A percentile compares a stretch with the other conserved stretches of the same genome.
Conservation (phyloP, 2,797 vertebrate species). For the Leptatherina wallacei region DNA sequence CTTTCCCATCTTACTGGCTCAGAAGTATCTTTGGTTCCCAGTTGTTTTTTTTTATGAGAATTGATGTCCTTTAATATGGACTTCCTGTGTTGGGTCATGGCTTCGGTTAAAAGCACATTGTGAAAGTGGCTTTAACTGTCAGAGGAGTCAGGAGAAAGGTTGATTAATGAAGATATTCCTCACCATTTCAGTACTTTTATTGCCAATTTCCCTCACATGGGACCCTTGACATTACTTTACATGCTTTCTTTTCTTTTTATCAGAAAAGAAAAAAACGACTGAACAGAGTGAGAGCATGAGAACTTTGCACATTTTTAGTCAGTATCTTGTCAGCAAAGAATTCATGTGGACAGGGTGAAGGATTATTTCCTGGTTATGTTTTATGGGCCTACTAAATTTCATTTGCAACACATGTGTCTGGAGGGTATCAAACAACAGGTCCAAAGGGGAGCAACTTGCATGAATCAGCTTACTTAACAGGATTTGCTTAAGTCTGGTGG, state of each 20-base stretch:
- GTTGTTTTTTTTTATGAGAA: constrained; percentile 52
- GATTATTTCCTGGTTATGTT: constrained; percentile 55
- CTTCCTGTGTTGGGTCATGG: constrained; percentile 59
- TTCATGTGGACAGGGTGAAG: constrained; percentile 33
- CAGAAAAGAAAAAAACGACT: constrained; percentile 47
- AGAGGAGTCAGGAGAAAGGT: constrained; percentile 23
- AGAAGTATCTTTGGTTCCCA: constrained; percentile 29
- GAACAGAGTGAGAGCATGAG: constrained; percentile 41
- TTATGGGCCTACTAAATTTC: constrained; percentile 35
- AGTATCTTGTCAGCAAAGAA: constrained; percentile 20
- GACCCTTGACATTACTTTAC: constrained; percentile 63
- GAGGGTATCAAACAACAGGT: constrained; percentile 39
- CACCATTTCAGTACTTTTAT: constrained; percentile 26
- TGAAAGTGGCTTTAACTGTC: constrained; percentile 48
- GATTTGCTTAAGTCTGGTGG: constrained; percentile 27
- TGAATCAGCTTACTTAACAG: constrained; percentile 11
- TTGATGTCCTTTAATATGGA: constrained; percentile 40
- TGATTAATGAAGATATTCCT: constrained; percentile 52
- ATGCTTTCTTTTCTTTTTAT: constrained; percentile 19
- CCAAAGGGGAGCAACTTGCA: constrained; percentile 18
- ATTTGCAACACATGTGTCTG: constrained; percentile 45
- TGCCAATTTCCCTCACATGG: constrained; percentile 50
- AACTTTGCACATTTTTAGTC: constrained; percentile 24
- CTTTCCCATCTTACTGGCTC: constrained; percentile 33
- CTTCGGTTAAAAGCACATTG: constrained; percentile 51